A percentile compares a stretch with the other conserved stretches of the same genome.
Conservation (phyloP, 2,888 invertebrate species). For the Sicus ferrugineus region DNA sequence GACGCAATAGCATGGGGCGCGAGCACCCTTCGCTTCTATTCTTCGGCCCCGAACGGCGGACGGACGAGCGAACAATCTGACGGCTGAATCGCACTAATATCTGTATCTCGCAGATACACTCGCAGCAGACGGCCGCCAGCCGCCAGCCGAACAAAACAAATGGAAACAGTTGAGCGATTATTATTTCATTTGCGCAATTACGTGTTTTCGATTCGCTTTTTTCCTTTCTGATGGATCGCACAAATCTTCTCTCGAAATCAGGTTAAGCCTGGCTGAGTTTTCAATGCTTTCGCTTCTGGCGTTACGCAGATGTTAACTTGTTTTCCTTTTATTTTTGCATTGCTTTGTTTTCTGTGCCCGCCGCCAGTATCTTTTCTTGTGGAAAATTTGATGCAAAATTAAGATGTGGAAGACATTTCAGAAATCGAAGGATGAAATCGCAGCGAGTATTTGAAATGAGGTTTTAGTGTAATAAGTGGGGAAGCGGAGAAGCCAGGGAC, state of each 20-base stretch:
- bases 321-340: constrained; percentile 20
- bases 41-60: background rate
- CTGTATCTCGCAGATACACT: background rate
- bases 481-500: no score
- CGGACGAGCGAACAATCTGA: background rate
- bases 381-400: no score
- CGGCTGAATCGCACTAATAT: background rate
- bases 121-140: background rate
- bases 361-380: background rate
- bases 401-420: background rate
- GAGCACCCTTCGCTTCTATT: constrained; percentile 12
- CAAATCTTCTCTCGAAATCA: constrained; percentile 13
- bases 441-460: no score
- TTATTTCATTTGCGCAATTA: constrained; percentile 34
- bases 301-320: constrained; percentile 14
- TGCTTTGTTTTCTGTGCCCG: background rate
- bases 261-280: constrained; percentile 31
- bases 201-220: background rate
- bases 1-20: background rate
- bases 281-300: background rate
- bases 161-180: constrained; percentile 34
- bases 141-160: constrained; percentile 24
- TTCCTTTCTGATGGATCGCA: background rate
- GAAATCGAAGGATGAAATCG: no score
- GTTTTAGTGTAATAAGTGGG: no score